These are phyloP conservation scores for Sparidentex hasta DNA, from an alignment of 2,797 vertebrate genomes.

Conservation along the genomic window DNA sequence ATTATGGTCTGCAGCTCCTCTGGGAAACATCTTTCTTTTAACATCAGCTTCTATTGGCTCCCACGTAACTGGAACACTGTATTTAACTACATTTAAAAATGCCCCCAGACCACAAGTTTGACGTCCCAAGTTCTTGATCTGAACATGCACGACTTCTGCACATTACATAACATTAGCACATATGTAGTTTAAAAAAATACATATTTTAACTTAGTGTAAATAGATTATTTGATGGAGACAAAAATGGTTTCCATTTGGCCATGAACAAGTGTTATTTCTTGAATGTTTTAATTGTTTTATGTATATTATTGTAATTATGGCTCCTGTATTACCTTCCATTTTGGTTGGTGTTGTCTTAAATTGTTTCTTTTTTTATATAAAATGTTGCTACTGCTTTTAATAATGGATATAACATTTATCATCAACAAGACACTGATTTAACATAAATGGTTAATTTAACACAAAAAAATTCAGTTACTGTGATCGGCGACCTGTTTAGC, in stretches of 20 bases:
- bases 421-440: no score
- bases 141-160: not conserved
- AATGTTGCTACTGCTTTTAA: not conserved
- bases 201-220: not conserved
- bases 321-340: no score
- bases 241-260: no score
- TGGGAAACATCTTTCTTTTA: no score
- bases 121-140: not conserved
- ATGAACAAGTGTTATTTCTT: not conserved
- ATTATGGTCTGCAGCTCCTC: no score
- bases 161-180: not conserved
- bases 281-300: not conserved
- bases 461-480: not conserved
- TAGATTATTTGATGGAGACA: not conserved
- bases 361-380: not conserved
- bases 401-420: not conserved
- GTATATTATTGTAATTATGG: not conserved
- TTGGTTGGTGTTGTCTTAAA: not conserved
- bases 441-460: not conserved
- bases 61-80: not conserved
- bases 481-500: not conserved
- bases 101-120: conserved; percentile 1
- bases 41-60: no score
- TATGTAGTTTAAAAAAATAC: no score
- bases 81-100: not conserved